These are phyloP conservation scores for Chloroceryle aenea DNA, from an alignment of 2,113 vertebrate species.

Conservation along the genomic window DNA sequence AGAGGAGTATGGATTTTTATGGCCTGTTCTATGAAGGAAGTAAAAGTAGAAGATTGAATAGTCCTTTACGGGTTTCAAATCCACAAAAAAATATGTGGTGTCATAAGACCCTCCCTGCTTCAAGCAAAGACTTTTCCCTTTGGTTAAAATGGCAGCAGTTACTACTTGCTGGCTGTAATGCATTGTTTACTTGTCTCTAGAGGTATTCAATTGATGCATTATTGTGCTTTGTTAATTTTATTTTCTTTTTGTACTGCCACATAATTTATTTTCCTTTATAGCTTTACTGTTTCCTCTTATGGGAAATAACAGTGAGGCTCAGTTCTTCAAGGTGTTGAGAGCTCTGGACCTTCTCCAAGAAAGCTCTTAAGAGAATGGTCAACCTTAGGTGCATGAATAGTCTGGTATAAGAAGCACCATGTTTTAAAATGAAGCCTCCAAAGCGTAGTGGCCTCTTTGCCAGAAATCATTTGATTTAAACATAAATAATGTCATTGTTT, in stretches of 20 bases:
- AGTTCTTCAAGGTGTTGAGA: constrained; percentile 43
- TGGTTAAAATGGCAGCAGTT: neutral
- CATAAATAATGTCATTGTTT: neutral
- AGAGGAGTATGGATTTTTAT: neutral
- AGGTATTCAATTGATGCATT: neutral
- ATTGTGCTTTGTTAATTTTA: constrained; percentile 8
- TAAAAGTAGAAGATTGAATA: neutral
- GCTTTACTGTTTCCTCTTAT: neutral
- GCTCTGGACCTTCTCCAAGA: constrained; percentile 36
- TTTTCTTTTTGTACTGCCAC: neutral
- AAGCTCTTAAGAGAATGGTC: neutral
- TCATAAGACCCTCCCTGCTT: neutral
- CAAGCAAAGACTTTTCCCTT: neutral
- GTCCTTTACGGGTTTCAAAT: neutral
- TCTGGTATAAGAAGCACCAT: neutral
- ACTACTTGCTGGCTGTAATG: constrained; percentile 4
- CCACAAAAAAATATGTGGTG: neutral
- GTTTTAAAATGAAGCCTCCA: neutral
- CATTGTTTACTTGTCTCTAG: constrained; percentile 2
- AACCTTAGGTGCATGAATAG: neutral
- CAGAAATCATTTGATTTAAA: neutral
- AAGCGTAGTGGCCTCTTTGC: neutral
- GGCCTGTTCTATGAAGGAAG: neutral
- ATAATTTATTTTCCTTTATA: neutral
- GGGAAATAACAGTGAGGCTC: constrained; percentile 30